Conservation (phyloP, 2,797 vertebrate species). For the Alca torda region DNA sequence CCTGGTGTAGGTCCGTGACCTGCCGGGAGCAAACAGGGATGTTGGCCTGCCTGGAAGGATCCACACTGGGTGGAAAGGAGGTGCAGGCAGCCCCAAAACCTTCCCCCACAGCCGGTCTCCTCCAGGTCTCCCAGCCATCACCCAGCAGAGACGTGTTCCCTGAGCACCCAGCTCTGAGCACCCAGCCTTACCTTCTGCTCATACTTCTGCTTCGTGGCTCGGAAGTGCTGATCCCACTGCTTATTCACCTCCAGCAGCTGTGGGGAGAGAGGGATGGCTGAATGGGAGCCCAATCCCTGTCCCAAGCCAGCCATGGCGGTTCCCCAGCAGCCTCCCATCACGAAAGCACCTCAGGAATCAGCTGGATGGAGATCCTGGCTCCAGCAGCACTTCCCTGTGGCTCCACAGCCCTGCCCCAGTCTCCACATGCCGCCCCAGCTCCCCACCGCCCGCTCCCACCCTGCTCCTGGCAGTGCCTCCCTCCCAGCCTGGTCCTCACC, state of each 20-base stretch:
- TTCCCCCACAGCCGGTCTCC: fast-evolving
- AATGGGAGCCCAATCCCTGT: neutral
- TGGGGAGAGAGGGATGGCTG: constrained; percentile 19
- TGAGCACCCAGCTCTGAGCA: neutral
- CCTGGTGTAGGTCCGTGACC: constrained; percentile 94
- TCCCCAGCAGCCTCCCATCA: neutral
- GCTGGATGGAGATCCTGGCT: neutral
- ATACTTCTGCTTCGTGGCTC: constrained; percentile 96
- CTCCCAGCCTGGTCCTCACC: constrained; percentile 78
- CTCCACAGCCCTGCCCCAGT: neutral
- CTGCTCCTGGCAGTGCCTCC: neutral
- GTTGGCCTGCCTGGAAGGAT: neutral
- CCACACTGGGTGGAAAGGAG: neutral
- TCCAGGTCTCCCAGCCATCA: neutral
- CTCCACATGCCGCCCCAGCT: neutral
- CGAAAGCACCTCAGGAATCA: neutral
- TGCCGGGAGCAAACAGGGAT: constrained; percentile 5
- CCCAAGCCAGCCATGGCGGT: neutral
- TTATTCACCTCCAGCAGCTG: constrained; percentile 99
- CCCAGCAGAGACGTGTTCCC: neutral
- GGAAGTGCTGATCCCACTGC: constrained; percentile 99
- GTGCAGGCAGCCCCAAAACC: neutral
- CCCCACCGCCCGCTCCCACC: neutral
- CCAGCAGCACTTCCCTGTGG: neutral
- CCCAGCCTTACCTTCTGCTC: constrained; percentile 92